Evolutionary conservation across 2,888 invertebrate genomes (phyloP).

Genomic region (Muscina levida): DNA sequence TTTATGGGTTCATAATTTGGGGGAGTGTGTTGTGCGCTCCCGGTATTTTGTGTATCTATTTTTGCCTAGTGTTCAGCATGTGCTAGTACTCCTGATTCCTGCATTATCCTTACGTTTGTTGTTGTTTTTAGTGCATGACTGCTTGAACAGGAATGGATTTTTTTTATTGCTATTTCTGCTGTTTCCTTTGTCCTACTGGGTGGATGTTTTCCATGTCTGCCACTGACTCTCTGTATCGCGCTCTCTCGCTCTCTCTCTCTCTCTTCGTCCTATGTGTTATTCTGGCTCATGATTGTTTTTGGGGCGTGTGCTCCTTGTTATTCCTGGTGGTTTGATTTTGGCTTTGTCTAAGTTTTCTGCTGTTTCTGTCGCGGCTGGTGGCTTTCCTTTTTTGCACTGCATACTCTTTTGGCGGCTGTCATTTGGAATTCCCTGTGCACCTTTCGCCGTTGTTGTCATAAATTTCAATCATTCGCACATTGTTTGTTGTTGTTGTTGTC

Average conservation of each 20-base stretch:
- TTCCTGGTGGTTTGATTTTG: conserved; percentile 33
- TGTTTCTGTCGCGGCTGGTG: conserved; percentile 49
- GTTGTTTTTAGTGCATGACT: background rate
- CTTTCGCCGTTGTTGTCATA: background rate
- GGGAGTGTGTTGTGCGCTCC: conserved; percentile 22
- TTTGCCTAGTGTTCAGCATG: conserved; percentile 23
- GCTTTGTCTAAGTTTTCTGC: conserved; percentile 24
- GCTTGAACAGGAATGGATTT: background rate
- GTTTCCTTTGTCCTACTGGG: conserved; percentile 27
- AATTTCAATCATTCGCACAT: background rate
- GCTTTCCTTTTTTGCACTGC: conserved; percentile 3
- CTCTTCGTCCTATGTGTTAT: background rate
- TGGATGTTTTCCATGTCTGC: background rate
- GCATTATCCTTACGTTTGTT: conserved; percentile 15
- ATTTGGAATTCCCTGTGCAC: conserved; percentile 30
- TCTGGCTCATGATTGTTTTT: background rate
- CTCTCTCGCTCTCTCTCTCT: background rate
- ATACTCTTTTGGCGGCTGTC: conserved; percentile 29
- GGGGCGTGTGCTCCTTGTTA: background rate
- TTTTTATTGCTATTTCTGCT: conserved; percentile 8
- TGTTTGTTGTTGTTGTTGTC: background rate
- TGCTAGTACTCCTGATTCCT: conserved; percentile 41
- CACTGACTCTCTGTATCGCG: no score
- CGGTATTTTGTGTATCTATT: conserved; percentile 54
- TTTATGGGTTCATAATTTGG: background rate